Evolutionary conservation across 2,888 invertebrate genomes (phyloP), one percentile per base, ranked within the genome.

Genomic region (Gibbula magus): DNA sequence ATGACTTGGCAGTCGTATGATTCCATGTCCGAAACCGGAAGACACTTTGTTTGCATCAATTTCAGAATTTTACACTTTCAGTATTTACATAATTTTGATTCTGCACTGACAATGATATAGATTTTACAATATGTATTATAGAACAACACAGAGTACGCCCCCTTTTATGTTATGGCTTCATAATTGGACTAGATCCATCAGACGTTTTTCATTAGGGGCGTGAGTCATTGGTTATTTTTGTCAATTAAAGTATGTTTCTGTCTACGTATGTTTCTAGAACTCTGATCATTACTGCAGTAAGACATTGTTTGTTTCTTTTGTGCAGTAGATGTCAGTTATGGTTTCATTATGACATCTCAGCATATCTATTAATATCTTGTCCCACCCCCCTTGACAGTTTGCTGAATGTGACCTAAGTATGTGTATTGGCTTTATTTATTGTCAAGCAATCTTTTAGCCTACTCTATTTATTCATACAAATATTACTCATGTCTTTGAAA

Each of bases 1-100:
- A 82, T 83, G 83, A 83, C 79, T 82, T 83, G 83, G 83, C 83
- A 83, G 70, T 77, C 35, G 73, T 20, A 25, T 16, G 74, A 66
- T 74, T 74, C 74, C 74, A 74, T 51, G 25, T 51, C 25, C 35
- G 61, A 52, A 75, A 75, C 75, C 75, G 75, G 75, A 75, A 75
- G 75, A 75, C 75, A 39, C n/a, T 67, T 75, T 75, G n/a, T 52
- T 13, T 75, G 52, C 39, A 16, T 73, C 20, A n/a, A 54, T 51
- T 51, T 16, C n/a, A 75, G 10, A 7, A n/a, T 35, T 39, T 70
- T 70, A 39, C 70, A 29, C 70, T 5, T 35, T n/a, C 45, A 45
- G 4, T 45, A 10, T 8, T 45, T 10, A 10, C 5, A 13, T 45
- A 8, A 1, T 10, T 45, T 10, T 5, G 10, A 13, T 7, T 61